Base-by-base conservation (phyloP, 2,888 invertebrate species). In the Eupithecia subumbrata region DNA sequence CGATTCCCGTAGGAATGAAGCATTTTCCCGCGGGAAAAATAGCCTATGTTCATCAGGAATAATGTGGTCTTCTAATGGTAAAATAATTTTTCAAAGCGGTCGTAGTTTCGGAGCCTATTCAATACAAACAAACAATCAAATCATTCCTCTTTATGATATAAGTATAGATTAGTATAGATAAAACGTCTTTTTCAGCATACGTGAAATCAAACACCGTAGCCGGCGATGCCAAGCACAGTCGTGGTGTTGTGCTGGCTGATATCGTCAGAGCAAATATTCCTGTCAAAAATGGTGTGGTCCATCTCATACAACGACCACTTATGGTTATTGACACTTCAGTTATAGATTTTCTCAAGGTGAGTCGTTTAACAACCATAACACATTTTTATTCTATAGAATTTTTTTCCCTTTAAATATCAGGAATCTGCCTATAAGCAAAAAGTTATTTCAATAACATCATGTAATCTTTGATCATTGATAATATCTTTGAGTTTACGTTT, bases 251-350 rank as follows among this genome's bases (percentile, higher is more conserved):
- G 1, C 91, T 98, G 80, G 97, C 98, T 1, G 97, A 98, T 90
- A 97, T 99, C 79, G 97, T 98, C 12, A 96, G 97, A 87, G 97
- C 97, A 48, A 98, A 99, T 90, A 98, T 99, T 81, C 98, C 98
- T 0, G 98, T 98, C 43, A 97, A 96, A 86, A 99, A 98, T 86
- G 98, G 99, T 48, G 98, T 99, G 0, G 97, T 99, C 7, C 99
- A 99, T 92, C 96, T 99, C 79, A 98, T 99, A 82, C 97, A 98
- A 85, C 96, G 98, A 80, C 98, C 98, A 0, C 95, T 99, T 22
- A 98, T 98, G 97, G 97, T 98, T 76, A 97, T 98, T 72, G 98
- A 98, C 86, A 97, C 97, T n/a, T 97, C 97, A 5, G 97, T 98
- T 79, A 96, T 96, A 81, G 97, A 98, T 89, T 97, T 98, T 86